Percentiles rank a stretch among this genome's conserved stretches.
Conservation (phyloP, 2,113 vertebrate genomes). For the Tetrax tetrax region DNA sequence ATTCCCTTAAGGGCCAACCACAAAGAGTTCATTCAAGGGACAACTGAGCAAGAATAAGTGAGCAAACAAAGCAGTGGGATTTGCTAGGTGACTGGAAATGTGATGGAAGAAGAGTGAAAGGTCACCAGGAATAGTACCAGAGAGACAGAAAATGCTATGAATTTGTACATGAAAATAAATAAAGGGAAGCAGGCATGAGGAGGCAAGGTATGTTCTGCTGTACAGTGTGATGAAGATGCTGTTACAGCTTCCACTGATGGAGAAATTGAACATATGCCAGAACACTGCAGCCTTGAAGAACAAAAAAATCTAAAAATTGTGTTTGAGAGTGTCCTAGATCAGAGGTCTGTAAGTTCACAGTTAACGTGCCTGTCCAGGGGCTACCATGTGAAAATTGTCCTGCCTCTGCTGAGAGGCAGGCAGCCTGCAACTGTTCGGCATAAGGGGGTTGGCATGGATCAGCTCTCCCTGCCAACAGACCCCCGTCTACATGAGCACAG, state of each 20-base stretch:
- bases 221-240: neutral
- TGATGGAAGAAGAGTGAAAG: neutral
- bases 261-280: neutral
- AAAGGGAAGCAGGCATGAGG: neutral
- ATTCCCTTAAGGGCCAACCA: neutral
- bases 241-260: neutral
- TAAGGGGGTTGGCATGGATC: fast-evolving
- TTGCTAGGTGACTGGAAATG: neutral
- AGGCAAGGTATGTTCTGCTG: neutral
- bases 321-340: neutral
- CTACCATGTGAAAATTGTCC: neutral
- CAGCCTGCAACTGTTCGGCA: fast-evolving
- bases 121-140: neutral
- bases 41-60: neutral
- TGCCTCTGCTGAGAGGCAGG: fast-evolving
- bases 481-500: fast-evolving
- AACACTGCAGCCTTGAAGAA: neutral
- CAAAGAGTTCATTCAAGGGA: neutral
- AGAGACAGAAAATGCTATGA: neutral
- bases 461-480: neutral
- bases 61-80: neutral
- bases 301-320: neutral
- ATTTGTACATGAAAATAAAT: neutral
- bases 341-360: neutral
- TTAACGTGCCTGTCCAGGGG: neutral